phyloP scores from a whole-genome alignment of 2,113 vertebrate species.

The Cyprinus carpio region DNA sequence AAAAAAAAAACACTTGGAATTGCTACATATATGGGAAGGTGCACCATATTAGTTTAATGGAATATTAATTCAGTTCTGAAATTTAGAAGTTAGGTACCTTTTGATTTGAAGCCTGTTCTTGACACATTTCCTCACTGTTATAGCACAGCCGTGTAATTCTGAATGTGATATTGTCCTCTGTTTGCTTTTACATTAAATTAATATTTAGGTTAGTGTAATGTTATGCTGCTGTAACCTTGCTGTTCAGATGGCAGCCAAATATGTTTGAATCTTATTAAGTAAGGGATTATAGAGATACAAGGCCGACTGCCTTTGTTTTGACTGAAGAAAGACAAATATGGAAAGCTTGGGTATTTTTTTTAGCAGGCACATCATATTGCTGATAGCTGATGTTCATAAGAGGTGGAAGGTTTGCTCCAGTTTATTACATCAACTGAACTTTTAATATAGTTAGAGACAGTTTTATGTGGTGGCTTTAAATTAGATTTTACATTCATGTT shows the following conservation, averaged over 20 bases:
- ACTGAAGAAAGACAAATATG: conserved; percentile 36
- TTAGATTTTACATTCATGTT: not conserved
- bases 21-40: too few species aligned
- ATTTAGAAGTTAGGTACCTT: not conserved
- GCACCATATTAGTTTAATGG: too few species aligned
- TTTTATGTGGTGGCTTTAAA: not conserved
- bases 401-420: not conserved
- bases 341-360: conserved; percentile 16
- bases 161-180: not conserved
- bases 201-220: not conserved
- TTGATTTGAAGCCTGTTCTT: not conserved
- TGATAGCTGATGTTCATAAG: not conserved
- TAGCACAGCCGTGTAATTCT: not conserved
- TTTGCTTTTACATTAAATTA: not conserved
- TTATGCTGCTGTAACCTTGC: not conserved
- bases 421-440: not conserved
- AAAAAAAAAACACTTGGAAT: too few species aligned
- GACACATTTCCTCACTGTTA: not conserved
- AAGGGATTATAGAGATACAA: conserved; percentile 28
- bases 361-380: conserved; percentile 38
- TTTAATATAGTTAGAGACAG: not conserved
- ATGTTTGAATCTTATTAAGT: conserved; percentile 12
- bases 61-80: not conserved
- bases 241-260: conserved; percentile 22
- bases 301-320: conserved; percentile 58